These are phyloP conservation scores for Aspidiotus destructor DNA, from an alignment of 2,888 invertebrate species.

Conservation along the genomic window DNA sequence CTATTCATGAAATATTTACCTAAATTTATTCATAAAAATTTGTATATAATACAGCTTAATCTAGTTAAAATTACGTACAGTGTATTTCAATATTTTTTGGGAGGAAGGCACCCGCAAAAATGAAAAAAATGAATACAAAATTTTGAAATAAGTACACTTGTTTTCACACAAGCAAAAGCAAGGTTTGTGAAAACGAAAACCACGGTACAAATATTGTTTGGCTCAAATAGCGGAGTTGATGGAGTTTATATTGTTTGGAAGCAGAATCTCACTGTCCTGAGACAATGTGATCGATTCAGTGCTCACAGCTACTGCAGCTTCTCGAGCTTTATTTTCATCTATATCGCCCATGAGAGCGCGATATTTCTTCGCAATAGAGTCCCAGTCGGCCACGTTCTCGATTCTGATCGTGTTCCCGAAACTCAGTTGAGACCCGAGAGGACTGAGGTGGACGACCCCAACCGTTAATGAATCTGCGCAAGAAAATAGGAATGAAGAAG, in stretches of 20 bases:
- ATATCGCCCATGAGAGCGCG: conserved; percentile 58
- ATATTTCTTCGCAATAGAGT: conserved; percentile 79
- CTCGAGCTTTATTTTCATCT: conserved; percentile 43
- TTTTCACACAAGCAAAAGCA: too few species aligned
- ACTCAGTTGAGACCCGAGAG: conserved; percentile 73
- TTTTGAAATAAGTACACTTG: too few species aligned
- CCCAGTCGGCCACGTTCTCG: conserved; percentile 86
- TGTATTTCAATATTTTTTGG: too few species aligned
- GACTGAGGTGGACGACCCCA: conserved; percentile 71
- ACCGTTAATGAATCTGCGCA: conserved; percentile 58
- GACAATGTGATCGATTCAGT: conserved; percentile 23
- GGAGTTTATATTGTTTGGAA: conserved; percentile 23
- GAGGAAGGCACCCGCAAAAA: too few species aligned
- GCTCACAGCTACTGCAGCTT: conserved; percentile 27
- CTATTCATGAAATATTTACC: too few species aligned
- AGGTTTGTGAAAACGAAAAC: too few species aligned
- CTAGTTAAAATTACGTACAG: too few species aligned
- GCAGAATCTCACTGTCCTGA: conserved; percentile 22
- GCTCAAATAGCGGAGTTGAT: conserved; percentile 11
- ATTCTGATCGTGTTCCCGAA: conserved; percentile 61
- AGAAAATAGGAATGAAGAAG: background rate
- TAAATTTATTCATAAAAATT: too few species aligned
- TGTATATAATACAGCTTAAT: too few species aligned
- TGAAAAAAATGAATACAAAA: too few species aligned
- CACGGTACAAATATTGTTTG: too few species aligned